Evolutionary conservation across 2,113 vertebrate species (phyloP), one percentile per base, ranked within the genome.

Genomic region (Erinaceus europaeus): DNA sequence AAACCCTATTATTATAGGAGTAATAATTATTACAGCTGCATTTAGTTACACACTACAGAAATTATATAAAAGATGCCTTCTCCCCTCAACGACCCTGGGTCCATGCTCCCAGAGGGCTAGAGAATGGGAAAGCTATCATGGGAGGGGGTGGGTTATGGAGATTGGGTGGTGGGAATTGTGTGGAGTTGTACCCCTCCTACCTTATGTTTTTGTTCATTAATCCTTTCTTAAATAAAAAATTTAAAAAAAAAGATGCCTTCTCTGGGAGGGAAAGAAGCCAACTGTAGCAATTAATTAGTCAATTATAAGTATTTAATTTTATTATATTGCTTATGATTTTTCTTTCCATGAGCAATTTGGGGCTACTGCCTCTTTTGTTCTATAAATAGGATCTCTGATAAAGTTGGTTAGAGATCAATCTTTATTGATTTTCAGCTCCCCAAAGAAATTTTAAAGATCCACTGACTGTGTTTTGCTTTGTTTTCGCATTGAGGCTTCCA

Each of bases 1-100:
- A 52, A 93, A 86, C 78, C 77, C 84, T 75, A 72, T 89, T 90
- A 93, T 92, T 90, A 90, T 50, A 91, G 57, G 25, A 94, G 88
- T 91, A 91, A 93, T 94, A 90, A 89, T 94, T 93, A 91, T 93
- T 93, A 91, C 9, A 91, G 68, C 44, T 84, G 32, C 42, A 84
- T 65, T 94, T 89, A 57, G 55, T 83, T 92, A 91, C 88, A 57
- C 88, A 32, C 44, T 89, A 32, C 32, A 90, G 79, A 93, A 92
- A 82, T 88, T 90, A 77, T 90, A 92, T 77, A 92, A 83, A 86
- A 79, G n/a, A 91, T 0, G 1, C 57, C 72, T 82, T 88, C 48
- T 82, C 17, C n/a, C n/a, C n/a, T n/a, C n/a, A n/a, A n/a, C n/a
- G n/a, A n/a, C n/a, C n/a, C n/a, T n/a, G n/a, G n/a, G n/a, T n/a